These are phyloP conservation scores for Macroramphosus scolopax DNA, from an alignment of 2,797 vertebrate genomes.

Conservation along the genomic window DNA sequence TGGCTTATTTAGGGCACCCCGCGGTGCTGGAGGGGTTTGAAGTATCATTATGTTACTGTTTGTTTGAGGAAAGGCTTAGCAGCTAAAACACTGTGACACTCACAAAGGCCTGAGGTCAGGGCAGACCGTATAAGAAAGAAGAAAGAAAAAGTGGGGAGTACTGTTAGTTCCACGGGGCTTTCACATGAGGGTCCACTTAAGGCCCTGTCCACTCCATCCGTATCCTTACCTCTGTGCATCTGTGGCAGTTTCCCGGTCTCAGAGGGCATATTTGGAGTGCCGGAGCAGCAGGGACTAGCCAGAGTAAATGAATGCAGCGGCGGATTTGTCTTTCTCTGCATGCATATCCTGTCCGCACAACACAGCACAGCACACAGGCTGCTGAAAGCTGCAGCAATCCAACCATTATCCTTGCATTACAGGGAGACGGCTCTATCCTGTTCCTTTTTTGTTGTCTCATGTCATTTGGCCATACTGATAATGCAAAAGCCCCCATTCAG, in stretches of 20 bases:
- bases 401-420: conserved; percentile 65
- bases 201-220: conserved; percentile 37
- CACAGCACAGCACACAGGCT: conserved; percentile 37
- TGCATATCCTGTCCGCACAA: conserved; percentile 49
- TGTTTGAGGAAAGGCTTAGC: conserved; percentile 78
- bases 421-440: conserved; percentile 66
- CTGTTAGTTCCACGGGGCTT: conserved; percentile 52
- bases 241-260: conserved; percentile 53
- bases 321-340: conserved; percentile 34
- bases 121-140: conserved; percentile 40
- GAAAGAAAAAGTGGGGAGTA: conserved; percentile 13
- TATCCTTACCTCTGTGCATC: conserved; percentile 45
- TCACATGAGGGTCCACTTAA: conserved; percentile 73
- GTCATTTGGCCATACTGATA: conserved; percentile 73
- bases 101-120: conserved; percentile 73
- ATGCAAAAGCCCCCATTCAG: conserved; percentile 54
- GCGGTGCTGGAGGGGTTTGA: conserved; percentile 74
- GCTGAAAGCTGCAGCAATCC: conserved; percentile 54
- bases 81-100: conserved; percentile 74
- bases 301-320: conserved; percentile 54
- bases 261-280: conserved; percentile 52
- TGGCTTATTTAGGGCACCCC: conserved; percentile 72
- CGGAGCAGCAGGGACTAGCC: conserved; percentile 60
- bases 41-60: conserved; percentile 83
- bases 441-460: conserved; percentile 70